phyloP scores from a whole-genome alignment of 2,888 invertebrate genomes.

The Crossocerus cetratus region DNA sequence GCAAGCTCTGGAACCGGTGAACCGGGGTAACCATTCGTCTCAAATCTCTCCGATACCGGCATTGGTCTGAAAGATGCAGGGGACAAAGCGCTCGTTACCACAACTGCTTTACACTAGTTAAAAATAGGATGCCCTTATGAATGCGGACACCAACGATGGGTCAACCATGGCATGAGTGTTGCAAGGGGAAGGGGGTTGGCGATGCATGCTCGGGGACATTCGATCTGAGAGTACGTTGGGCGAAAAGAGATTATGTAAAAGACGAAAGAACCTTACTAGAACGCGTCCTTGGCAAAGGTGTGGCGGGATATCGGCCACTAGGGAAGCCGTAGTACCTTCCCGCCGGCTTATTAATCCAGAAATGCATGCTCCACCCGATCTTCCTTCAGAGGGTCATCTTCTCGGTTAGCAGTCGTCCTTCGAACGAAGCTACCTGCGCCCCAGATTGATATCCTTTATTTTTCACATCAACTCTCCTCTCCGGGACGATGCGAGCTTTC shows the following conservation, averaged over 20 bases:
- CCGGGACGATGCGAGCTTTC: background rate
- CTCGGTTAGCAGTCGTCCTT: background rate
- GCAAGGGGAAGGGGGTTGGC: no score
- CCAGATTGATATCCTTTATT: background rate
- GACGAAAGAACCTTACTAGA: conserved; percentile 58
- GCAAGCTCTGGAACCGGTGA: conserved; percentile 83
- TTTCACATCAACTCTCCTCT: background rate
- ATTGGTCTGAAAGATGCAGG: conserved; percentile 31
- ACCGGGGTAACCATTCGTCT: conserved; percentile 86
- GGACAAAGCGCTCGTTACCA: no score
- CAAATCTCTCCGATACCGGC: conserved; percentile 76
- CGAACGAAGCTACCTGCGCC: background rate
- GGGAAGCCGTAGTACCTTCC: conserved; percentile 86
- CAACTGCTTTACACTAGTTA: no score
- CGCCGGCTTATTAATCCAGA: conserved; percentile 90
- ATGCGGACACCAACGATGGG: no score
- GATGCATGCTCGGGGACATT: no score
- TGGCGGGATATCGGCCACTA: conserved; percentile 79
- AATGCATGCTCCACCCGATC: conserved; percentile 82
- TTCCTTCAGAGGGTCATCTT: conserved; percentile 27
- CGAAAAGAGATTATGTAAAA: background rate
- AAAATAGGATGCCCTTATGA: no score
- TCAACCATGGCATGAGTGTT: no score
- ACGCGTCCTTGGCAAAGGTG: conserved; percentile 65
- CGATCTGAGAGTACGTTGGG: no score